Conservation (phyloP, 1,140 invertebrate genomes). For the Ditylenchus dipsaci region DNA sequence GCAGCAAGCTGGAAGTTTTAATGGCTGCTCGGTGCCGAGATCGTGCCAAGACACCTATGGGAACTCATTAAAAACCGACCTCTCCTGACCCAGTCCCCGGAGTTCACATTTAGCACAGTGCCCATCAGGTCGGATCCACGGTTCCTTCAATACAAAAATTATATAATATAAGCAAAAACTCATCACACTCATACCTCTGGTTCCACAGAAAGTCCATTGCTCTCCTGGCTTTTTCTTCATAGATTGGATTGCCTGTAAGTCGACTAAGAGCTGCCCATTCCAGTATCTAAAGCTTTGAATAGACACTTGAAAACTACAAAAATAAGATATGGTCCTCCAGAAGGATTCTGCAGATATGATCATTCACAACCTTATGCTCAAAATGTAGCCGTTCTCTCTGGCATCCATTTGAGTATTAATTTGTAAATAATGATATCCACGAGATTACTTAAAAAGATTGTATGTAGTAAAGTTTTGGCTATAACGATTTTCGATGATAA, state of each 20-base stretch:
- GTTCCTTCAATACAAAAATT: conserved; percentile 19
- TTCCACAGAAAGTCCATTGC: conserved; percentile 96
- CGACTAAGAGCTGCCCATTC: conserved; percentile 92
- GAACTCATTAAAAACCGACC: conserved; percentile 19
- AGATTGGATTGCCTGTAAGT: conserved; percentile 82
- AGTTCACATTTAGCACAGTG: conserved; percentile 89
- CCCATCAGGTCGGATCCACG: conserved; percentile 83
- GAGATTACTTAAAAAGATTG: no score
- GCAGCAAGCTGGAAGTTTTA: no score
- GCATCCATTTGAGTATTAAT: no score
- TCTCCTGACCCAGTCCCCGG: conserved; percentile 80
- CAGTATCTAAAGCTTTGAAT: conserved; percentile 66
- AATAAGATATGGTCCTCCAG: no score
- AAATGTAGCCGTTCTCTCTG: no score
- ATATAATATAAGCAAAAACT: not conserved
- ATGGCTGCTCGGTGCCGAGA: no score
- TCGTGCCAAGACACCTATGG: no score
- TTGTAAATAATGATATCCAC: no score
- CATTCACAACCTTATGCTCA: no score
- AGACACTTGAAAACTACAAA: not conserved
- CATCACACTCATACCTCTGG: conserved; percentile 69
- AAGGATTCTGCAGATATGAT: no score
- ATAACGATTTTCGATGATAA: no score
- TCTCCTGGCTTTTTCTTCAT: conserved; percentile 85
- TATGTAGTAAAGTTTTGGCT: no score